phyloP scores from a whole-genome alignment of 2,888 invertebrate genomes.

The Machimus rusticus region DNA sequence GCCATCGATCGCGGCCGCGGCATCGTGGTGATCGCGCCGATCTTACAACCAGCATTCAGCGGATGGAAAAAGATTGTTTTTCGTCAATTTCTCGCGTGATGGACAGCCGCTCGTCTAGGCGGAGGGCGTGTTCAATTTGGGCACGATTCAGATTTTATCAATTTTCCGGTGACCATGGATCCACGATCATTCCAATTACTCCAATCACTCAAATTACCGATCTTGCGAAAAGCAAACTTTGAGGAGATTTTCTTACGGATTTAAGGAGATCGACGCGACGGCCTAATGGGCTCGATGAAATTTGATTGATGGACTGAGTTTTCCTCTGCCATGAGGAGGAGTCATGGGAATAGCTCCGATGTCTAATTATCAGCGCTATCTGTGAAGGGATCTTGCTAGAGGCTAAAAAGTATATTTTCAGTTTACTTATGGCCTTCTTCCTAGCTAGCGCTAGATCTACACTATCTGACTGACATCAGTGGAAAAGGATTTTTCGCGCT shows the following conservation, averaged over 20 bases:
- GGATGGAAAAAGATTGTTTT: not conserved
- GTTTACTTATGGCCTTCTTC: not conserved
- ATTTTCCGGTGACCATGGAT: not conserved
- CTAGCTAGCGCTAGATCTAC: not conserved
- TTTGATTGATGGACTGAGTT: not conserved
- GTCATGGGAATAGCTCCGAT: not conserved
- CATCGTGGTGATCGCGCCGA: not conserved
- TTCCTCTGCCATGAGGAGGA: not conserved
- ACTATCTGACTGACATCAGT: not conserved
- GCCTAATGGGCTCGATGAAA: not conserved
- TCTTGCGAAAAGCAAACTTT: not conserved
- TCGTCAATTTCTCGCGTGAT: not conserved
- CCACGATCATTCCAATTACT: constrained; percentile 21
- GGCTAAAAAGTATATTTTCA: not conserved
- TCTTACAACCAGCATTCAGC: not conserved
- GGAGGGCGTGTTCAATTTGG: constrained; percentile 6
- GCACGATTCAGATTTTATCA: constrained; percentile 28
- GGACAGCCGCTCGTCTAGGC: constrained; percentile 14
- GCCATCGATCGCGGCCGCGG: not conserved
- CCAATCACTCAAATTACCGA: constrained; percentile 13
- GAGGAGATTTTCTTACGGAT: not conserved
- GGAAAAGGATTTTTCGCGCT: not conserved
- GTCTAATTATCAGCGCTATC: not conserved
- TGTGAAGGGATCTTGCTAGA: not conserved
- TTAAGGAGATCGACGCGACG: not conserved